Conservation (phyloP, 2,888 invertebrate species). For the Drosophila aldrichi region DNA sequence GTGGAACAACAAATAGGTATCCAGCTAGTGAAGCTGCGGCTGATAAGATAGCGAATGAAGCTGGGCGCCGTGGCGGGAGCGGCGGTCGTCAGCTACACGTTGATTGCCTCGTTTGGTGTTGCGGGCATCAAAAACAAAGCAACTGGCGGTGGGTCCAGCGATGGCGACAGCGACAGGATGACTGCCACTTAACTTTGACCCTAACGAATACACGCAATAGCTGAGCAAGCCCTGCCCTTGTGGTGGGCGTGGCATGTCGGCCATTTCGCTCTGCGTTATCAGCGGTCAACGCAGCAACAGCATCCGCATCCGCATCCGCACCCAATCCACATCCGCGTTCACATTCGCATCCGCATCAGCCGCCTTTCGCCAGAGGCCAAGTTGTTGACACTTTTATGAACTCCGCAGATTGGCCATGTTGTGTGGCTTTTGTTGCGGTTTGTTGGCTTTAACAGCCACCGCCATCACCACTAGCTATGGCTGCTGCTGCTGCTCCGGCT, state of each 20-base stretch:
- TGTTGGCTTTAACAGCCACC: slow-evolving; percentile 55
- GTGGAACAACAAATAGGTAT: slow-evolving; percentile 27
- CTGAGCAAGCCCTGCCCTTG: slow-evolving; percentile 32
- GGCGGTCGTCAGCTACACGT: slow-evolving; percentile 24
- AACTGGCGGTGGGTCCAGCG: slow-evolving; percentile 27
- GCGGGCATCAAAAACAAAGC: slow-evolving; percentile 56
- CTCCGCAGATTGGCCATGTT: slow-evolving; percentile 79
- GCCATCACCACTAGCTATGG: slow-evolving; percentile 5
- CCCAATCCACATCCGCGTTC: slow-evolving; percentile 27
- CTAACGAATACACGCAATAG: slow-evolving; percentile 69
- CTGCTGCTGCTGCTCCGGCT: not conserved
- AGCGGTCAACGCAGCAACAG: slow-evolving; percentile 66
- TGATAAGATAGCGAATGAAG: slow-evolving; percentile 35
- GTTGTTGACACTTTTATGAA: slow-evolving; percentile 84
- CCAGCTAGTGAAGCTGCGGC: slow-evolving; percentile 17
- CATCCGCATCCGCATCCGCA: slow-evolving; percentile 18
- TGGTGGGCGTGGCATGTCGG: slow-evolving; percentile 34
- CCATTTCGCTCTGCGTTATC: slow-evolving; percentile 71
- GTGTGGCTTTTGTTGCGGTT: slow-evolving; percentile 76
- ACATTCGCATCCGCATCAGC: slow-evolving; percentile 40
- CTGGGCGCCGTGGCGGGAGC: not conserved
- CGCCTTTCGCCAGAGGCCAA: slow-evolving; percentile 56
- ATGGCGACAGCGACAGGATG: slow-evolving; percentile 33
- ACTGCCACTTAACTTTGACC: slow-evolving; percentile 73
- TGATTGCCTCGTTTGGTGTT: slow-evolving; percentile 57